Base-by-base conservation (phyloP, 2,797 vertebrate genomes). In the Syndactyla subalaris region DNA sequence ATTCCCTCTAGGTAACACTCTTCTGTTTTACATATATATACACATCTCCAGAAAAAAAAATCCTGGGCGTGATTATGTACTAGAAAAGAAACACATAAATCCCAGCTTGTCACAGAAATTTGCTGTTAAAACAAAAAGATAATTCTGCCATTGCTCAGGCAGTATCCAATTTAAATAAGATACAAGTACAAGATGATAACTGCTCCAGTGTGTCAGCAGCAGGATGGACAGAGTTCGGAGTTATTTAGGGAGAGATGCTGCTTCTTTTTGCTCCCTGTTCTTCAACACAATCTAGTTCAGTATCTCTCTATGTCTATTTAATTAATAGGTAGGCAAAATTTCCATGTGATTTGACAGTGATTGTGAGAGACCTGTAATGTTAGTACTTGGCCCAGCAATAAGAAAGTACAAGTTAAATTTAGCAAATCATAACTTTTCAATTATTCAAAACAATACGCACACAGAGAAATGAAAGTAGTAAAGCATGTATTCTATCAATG, bases 381-480 rank as follows among this genome's bases (percentile, higher is more conserved):
- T 83, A 87, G n/a, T 43, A 55, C 32, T 66, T 11, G 6, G 30
- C 71, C 41, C 52, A 39, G 48, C 63, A 86, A 52, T 65, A 83
- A 87, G 63, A 88, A 77, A 86, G 41, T 67, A 80, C 57, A 76
- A 79, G 80, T 71, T 95, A 82, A 82, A 95, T 92, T 67, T 70
- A 92, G 70, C 32, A 84, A 82, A 82, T 84, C 26, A 21, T 86
- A 79, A 82, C 59, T 96, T 93, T 94, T 88, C 82, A 92, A 54
- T 94, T 90, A 94, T 76, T 95, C 93, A 93, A 94, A 97, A 93
- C 70, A 93, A 82, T 76, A 75, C 0, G 2, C 38, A 41, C 36
- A 39, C 1, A 7, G 59, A 86, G 51, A 84, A 93, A 81, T 63
- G 59, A 77, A 86, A 88, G 74, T 73, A 88, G 52, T 70, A 92